phyloP scores from a whole-genome alignment of 1,140 invertebrate species.

The Heliconius hewitsoni region DNA sequence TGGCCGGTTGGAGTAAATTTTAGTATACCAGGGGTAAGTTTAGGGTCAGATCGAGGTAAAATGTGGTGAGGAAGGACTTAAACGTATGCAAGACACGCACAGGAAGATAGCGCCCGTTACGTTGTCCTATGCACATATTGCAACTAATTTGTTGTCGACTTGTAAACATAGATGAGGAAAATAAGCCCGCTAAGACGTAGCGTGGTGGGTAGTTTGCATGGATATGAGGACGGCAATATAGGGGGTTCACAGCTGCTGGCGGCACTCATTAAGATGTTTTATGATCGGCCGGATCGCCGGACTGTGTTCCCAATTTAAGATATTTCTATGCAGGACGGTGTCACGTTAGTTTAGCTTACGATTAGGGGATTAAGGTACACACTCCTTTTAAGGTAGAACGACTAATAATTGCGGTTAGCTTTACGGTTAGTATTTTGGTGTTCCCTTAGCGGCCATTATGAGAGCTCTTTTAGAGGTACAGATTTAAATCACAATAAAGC shows the following conservation, averaged over 20 bases:
- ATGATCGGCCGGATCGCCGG: slow-evolving; percentile 76
- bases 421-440: slow-evolving; percentile 64
- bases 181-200: slow-evolving; percentile 77
- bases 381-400: slow-evolving; percentile 75
- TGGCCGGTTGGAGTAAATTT: slow-evolving; percentile 77
- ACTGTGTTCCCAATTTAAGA: slow-evolving; percentile 80
- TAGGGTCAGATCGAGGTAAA: slow-evolving; percentile 65
- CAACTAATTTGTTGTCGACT: slow-evolving; percentile 82
- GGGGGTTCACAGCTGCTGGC: slow-evolving; percentile 73
- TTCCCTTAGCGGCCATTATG: slow-evolving; percentile 55
- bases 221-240: slow-evolving; percentile 78
- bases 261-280: slow-evolving; percentile 81
- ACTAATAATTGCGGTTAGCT: slow-evolving; percentile 71
- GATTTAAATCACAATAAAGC: slow-evolving; percentile 3
- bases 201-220: slow-evolving; percentile 76
- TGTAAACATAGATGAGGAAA: slow-evolving; percentile 78
- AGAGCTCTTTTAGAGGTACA: slow-evolving; percentile 9
- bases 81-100: slow-evolving; percentile 79
- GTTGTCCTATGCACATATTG: slow-evolving; percentile 82
- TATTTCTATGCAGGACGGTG: slow-evolving; percentile 79
- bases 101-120: slow-evolving; percentile 74
- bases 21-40: slow-evolving; percentile 78
- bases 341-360: slow-evolving; percentile 78
- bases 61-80: slow-evolving; percentile 61
- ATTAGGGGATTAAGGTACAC: slow-evolving; percentile 74